Evolutionary conservation across 2,113 vertebrate genomes (phyloP).

Genomic region (Colossoma macropomum): DNA sequence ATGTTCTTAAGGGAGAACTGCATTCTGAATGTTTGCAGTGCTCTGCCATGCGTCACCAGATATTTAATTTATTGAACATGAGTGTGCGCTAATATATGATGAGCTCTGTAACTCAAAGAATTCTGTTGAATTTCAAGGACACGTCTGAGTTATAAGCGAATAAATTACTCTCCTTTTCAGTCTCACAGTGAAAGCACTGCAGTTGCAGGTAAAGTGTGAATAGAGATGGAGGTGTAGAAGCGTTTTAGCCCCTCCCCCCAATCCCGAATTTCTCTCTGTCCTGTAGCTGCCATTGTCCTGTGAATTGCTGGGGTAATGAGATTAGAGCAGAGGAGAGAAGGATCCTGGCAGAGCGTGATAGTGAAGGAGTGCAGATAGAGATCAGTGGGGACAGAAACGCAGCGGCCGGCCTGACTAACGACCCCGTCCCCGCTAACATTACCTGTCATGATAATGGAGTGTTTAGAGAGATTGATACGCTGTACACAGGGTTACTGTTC

Average conservation of each 20-base stretch:
- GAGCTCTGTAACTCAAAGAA: no score
- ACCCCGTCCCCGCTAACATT: conserved; percentile 76
- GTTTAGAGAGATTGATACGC: conserved; percentile 76
- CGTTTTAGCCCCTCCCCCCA: conserved; percentile 42
- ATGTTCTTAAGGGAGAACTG: no score
- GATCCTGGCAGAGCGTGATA: conserved; percentile 80
- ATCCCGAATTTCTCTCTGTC: conserved; percentile 44
- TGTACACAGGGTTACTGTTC: conserved; percentile 56
- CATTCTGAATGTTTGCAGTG: no score
- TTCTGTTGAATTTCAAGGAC: no score
- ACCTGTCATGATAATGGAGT: conserved; percentile 76
- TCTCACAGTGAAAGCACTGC: no score
- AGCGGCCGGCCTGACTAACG: conserved; percentile 77
- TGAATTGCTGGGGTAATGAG: conserved; percentile 85
- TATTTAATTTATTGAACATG: no score
- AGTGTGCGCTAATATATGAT: no score
- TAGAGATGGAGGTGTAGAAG: background rate
- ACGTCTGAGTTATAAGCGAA: no score
- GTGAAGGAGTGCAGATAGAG: conserved; percentile 76
- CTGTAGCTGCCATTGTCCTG: conserved; percentile 78
- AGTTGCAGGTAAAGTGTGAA: background rate
- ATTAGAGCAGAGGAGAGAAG: conserved; percentile 70
- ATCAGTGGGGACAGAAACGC: conserved; percentile 73
- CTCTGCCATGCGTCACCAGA: no score
- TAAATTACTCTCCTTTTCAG: no score